These are phyloP conservation scores for Phoenicopterus ruber DNA, from an alignment of 2,113 vertebrate genomes.

Conservation along the genomic window DNA sequence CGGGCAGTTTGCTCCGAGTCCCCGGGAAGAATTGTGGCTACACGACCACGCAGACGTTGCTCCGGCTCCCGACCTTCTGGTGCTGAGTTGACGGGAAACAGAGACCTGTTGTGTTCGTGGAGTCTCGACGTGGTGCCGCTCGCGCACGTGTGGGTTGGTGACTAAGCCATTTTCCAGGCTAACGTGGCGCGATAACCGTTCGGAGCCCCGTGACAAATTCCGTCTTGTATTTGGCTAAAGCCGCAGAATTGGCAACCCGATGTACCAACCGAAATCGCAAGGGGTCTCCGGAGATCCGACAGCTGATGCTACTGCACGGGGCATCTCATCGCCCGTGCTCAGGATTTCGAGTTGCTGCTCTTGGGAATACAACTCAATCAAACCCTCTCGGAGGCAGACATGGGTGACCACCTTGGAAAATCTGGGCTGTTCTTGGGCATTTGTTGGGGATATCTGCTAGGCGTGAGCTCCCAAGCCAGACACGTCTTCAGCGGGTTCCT, in stretches of 20 bases:
- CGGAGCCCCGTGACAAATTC: fast-evolving
- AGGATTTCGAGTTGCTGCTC: not conserved
- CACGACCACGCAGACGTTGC: fast-evolving
- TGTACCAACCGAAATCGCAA: not conserved
- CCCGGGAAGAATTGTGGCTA: not conserved
- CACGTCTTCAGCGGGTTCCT: fast-evolving
- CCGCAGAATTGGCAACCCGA: not conserved
- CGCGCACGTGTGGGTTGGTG: fast-evolving
- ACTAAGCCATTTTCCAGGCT: not conserved
- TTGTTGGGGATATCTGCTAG: not conserved
- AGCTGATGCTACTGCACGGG: not conserved
- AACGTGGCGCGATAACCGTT: not conserved
- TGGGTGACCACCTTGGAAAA: not conserved
- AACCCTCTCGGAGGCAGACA: not conserved
- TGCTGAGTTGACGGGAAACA: not conserved
- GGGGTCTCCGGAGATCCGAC: not conserved
- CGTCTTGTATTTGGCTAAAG: fast-evolving
- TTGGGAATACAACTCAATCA: not conserved
- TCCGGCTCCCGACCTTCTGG: not conserved
- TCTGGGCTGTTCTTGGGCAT: not conserved
- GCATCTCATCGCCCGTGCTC: not conserved
- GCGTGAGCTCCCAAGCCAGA: not conserved
- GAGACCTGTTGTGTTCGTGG: not conserved
- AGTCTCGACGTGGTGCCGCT: fast-evolving
- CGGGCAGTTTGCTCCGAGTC: not conserved